Evolutionary conservation across 2,888 invertebrate species (phyloP).

Genomic region (Dorcus parallelipipedus): DNA sequence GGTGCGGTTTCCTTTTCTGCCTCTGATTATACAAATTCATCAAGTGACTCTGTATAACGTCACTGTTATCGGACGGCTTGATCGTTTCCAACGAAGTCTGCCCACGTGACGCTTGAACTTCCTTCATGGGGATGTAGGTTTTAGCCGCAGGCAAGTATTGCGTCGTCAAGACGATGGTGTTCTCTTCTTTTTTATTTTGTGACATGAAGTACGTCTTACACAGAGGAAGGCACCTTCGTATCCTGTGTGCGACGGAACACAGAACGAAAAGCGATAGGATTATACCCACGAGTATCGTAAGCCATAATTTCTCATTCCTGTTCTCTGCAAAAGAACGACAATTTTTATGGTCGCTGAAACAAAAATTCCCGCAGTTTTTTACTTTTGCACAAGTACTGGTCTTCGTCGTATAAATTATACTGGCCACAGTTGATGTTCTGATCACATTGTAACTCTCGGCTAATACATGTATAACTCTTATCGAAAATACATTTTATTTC

Average conservation of each 20-base stretch:
- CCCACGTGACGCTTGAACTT: conserved; percentile 10
- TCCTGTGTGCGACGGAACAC: conserved; percentile 4
- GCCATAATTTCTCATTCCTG: background rate
- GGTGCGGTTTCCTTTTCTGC: too few relatives aligned
- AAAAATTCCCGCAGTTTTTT: background rate
- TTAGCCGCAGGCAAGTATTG: conserved; percentile 7
- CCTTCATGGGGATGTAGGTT: conserved; percentile 16
- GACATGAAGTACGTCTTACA: background rate
- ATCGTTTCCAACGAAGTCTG: background rate
- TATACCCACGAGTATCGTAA: background rate
- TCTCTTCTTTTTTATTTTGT: conserved; percentile 6
- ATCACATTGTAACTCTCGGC: conserved; percentile 25
- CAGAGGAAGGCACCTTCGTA: conserved; percentile 10
- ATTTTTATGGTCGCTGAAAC: background rate
- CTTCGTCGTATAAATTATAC: conserved; percentile 23
- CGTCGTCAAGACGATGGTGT: conserved; percentile 11
- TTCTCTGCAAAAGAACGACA: background rate
- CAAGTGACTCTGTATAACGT: too few relatives aligned
- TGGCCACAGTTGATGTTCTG: conserved; percentile 27
- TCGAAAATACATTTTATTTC: conserved; percentile 22
- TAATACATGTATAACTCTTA: conserved; percentile 22
- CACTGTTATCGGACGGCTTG: too few relatives aligned
- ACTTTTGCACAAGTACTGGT: conserved; percentile 20
- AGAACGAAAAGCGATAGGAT: conserved; percentile 5
- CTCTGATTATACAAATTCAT: too few relatives aligned